Percentiles rank a stretch among this genome's conserved stretches.
Conservation (phyloP, 2,113 vertebrate genomes). For the Scolopax mira region DNA sequence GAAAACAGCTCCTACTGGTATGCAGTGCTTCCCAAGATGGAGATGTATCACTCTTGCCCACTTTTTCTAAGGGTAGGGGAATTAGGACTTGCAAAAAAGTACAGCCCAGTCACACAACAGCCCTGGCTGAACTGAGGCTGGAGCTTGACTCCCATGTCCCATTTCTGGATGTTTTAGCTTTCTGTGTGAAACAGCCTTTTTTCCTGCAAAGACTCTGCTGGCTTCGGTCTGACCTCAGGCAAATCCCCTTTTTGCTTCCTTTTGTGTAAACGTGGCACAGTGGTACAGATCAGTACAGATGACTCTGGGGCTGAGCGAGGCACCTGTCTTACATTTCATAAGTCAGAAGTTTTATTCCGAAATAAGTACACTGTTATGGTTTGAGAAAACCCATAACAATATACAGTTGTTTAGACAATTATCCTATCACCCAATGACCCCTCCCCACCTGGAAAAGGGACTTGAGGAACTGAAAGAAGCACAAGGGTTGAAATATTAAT, state of each 20-base stretch:
- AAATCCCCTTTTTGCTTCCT: neutral
- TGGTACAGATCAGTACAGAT: neutral
- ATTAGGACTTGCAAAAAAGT: neutral
- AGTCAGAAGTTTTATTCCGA: neutral
- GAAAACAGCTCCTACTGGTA: neutral
- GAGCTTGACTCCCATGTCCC: rapidly evolving
- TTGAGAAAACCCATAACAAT: too few relatives aligned
- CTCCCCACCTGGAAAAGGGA: too few relatives aligned
- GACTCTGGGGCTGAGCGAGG: neutral
- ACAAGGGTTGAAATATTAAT: too few relatives aligned
- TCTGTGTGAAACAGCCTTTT: neutral
- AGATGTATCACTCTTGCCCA: neutral
- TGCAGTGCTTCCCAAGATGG: neutral
- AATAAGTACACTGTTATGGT: too few relatives aligned
- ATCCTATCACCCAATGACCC: too few relatives aligned
- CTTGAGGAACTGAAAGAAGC: too few relatives aligned
- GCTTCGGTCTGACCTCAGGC: neutral
- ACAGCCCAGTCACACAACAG: too few relatives aligned
- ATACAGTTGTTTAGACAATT: too few relatives aligned
- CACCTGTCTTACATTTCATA: rapidly evolving
- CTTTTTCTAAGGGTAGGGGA: neutral
- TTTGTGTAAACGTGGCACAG: neutral
- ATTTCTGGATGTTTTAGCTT: neutral
- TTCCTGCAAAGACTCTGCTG: neutral
- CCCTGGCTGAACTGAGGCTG: neutral